Evolutionary conservation across 2,797 vertebrate genomes (phyloP), one percentile per base, ranked within the genome.

Genomic region (Acestrorhynchus altus): DNA sequence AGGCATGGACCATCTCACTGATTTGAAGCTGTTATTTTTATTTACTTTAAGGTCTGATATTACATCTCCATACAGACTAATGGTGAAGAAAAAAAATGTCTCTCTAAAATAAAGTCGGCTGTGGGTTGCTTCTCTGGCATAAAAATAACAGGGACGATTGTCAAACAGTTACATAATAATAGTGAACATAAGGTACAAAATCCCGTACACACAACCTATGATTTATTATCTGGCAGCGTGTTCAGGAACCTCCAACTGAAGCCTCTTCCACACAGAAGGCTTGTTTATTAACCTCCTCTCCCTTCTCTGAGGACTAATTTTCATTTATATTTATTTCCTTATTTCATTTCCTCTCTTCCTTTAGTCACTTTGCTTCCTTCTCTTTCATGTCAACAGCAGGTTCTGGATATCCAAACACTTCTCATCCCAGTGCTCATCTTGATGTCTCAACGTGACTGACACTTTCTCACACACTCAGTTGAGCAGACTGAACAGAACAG

Each of bases 91-190:
- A 71, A n/a, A 71, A 63, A 44, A 20, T 0, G 74, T 52, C 11
- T 65, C 40, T 65, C 13, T 54, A 26, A 24, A 28, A 46, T 13
- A 6, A 47, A 26, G 51, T 20, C 56, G 16, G 11, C 59, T 40
- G 4, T 40, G 11, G 63, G 52, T 49, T 40, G 64, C 31, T 15
- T 72, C 4, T 66, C 60, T 57, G 68, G 60, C 28, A 39, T 9
- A 4, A 54, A 65, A 65, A 57, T n/a, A 52, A 35, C 67, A 54
- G 8, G 12, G 49, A 54, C 51, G 6, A 65, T 16, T 28, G 42
- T 49, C 61, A 66, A 51, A 20, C 16, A 20, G 42, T 72, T 72
- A 66, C 18, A 15, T 31, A 61, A 66, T 72, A 66, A 72, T 18
- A 40, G 42, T 47, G 51, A 72, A 31, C 20, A 66, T 39, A 72